A percentile compares a stretch with the other conserved stretches of the same genome.
Evolutionary conservation across 2,888 invertebrate species (phyloP).

Genomic region (Brachyptera putata): DNA sequence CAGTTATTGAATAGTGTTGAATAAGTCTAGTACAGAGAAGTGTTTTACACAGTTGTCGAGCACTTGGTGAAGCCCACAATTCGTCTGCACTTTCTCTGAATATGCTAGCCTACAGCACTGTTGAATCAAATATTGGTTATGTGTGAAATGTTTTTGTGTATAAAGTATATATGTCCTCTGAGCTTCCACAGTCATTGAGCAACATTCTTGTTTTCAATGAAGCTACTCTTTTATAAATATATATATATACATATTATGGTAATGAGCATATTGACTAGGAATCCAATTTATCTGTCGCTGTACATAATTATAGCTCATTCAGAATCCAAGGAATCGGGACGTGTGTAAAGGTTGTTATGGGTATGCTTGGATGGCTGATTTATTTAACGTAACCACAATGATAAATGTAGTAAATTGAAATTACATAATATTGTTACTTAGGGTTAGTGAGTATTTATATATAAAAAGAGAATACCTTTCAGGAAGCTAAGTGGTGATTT

Average conservation of each 20-base stretch:
- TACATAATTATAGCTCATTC: slow-evolving; percentile 19
- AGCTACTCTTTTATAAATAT: slow-evolving; percentile 31
- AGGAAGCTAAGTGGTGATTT: slow-evolving; percentile 29
- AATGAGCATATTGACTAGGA: slow-evolving; percentile 6
- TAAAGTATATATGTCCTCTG: slow-evolving; percentile 25
- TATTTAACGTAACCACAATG: slow-evolving; percentile 30
- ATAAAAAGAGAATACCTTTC: slow-evolving; percentile 28
- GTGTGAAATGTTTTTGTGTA: slow-evolving; percentile 19
- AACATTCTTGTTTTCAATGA: slow-evolving; percentile 25
- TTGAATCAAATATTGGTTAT: background rate
- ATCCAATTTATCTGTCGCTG: background rate
- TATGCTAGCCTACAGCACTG: background rate
- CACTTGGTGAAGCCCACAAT: no score
- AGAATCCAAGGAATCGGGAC: slow-evolving; percentile 27
- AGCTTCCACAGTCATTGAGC: slow-evolving; percentile 19
- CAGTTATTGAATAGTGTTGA: background rate
- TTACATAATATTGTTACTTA: slow-evolving; percentile 32
- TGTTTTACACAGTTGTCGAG: no score
- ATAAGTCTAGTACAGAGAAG: background rate
- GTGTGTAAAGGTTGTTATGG: slow-evolving; percentile 32
- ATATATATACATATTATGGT: slow-evolving; percentile 22
- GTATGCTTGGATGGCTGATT: slow-evolving; percentile 32
- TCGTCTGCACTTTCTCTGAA: no score
- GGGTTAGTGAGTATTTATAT: slow-evolving; percentile 33
- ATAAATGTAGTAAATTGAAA: slow-evolving; percentile 30